Percentiles rank a stretch among this genome's conserved stretches.
Evolutionary conservation across 2,888 invertebrate genomes (phyloP).

Genomic region (Drosophila falleni): DNA sequence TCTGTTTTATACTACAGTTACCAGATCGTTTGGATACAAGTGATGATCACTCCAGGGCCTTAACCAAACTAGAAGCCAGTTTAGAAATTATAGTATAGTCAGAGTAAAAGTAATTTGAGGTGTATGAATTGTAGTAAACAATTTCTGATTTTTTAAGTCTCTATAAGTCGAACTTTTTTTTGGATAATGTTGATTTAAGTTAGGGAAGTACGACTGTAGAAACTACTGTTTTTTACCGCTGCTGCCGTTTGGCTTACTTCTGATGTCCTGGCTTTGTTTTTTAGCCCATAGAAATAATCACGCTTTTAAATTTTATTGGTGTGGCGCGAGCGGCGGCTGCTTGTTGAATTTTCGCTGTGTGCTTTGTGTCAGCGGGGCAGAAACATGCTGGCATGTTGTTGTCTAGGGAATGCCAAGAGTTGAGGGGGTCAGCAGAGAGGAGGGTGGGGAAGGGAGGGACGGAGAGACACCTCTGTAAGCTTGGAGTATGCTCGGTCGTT

Average conservation of each 20-base stretch:
- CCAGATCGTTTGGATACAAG: no score
- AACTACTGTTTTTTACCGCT: background rate
- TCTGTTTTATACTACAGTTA: no score
- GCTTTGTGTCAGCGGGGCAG: constrained; percentile 34
- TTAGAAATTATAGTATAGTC: no score
- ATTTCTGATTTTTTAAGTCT: background rate
- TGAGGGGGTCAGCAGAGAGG: constrained; percentile 27
- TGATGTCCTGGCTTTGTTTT: constrained; percentile 31
- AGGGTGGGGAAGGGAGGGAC: constrained; percentile 11
- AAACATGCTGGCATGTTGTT: constrained; percentile 50
- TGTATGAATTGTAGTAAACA: no score
- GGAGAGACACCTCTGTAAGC: constrained; percentile 13
- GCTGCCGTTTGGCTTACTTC: constrained; percentile 20
- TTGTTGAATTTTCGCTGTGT: constrained; percentile 56
- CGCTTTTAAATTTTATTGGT: constrained; percentile 76
- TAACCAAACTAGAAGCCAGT: no score
- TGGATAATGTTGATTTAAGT: no score
- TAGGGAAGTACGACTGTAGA: no score
- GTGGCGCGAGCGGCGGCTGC: constrained; percentile 45
- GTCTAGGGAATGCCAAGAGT: constrained; percentile 43
- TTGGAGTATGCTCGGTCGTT: constrained; percentile 36
- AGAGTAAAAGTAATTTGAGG: no score
- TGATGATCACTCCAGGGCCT: no score
- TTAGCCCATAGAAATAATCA: constrained; percentile 63
- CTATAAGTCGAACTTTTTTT: background rate